Conservation (phyloP, 2,888 invertebrate genomes). For the Malthinus flaveolus region DNA sequence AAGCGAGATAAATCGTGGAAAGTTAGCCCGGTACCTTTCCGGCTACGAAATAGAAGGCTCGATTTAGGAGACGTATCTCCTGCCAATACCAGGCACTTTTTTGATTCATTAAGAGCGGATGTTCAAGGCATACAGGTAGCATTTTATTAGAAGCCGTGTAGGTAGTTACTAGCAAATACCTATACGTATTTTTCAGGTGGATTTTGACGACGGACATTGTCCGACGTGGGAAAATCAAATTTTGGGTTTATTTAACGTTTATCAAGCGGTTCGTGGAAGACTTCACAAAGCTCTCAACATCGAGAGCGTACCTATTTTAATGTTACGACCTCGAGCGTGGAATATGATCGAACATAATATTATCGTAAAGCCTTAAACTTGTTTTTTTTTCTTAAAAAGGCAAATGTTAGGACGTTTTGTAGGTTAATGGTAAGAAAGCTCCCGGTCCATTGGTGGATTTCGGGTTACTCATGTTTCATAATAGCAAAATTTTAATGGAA, state of each 20-base stretch:
- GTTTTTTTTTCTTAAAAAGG: background rate
- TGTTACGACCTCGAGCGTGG: slow-evolving; percentile 74
- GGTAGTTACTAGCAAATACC: background rate
- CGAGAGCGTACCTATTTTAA: slow-evolving; percentile 62
- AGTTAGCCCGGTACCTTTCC: slow-evolving; percentile 60
- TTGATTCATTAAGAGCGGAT: slow-evolving; percentile 58
- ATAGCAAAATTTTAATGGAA: slow-evolving; percentile 58
- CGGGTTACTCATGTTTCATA: slow-evolving; percentile 68
- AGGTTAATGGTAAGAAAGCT: slow-evolving; percentile 64
- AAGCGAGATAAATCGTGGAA: slow-evolving; percentile 60
- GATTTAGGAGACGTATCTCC: slow-evolving; percentile 70
- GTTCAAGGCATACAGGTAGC: slow-evolving; percentile 65
- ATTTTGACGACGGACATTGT: slow-evolving; percentile 75
- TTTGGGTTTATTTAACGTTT: slow-evolving; percentile 64
- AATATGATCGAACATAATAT: slow-evolving; percentile 72
- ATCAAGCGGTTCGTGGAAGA: slow-evolving; percentile 58
- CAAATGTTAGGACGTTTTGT: slow-evolving; percentile 28
- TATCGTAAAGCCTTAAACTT: slow-evolving; percentile 50
- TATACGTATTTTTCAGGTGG: slow-evolving; percentile 53
- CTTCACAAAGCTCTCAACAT: slow-evolving; percentile 59
- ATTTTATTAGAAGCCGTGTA: background rate
- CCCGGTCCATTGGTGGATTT: slow-evolving; percentile 73
- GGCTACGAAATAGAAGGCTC: slow-evolving; percentile 62
- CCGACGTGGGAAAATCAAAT: slow-evolving; percentile 74
- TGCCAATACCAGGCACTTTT: slow-evolving; percentile 62